Evolutionary conservation across 2,888 invertebrate genomes (phyloP), one percentile per base, ranked within the genome.

Genomic region (Hedya salicella): DNA sequence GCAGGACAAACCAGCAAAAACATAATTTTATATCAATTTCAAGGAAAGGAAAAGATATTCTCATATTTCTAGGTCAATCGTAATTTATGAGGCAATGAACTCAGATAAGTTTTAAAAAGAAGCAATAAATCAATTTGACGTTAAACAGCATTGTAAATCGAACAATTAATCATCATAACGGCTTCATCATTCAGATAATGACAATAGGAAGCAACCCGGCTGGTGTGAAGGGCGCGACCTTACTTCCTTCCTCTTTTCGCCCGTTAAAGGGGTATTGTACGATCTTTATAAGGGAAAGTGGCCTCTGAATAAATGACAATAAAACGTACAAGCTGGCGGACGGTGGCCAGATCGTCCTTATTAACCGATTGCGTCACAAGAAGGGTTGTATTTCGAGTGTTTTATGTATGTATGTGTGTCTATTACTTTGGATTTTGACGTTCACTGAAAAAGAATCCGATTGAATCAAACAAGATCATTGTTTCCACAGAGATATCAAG

Each of bases 141-240:
- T 21, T 30, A 16, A 32, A 32, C 6, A 36, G 46, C n/a, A 9
- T 50, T 19, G 36, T 60, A 13, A 52, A 36, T 53, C 17, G 48
- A 17, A 48, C 30, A 50, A 64, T 64, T 32, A 64, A 49, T 64
- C 63, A 64, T 11, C 56, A 21, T 42, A 50, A 50, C 42, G 25
- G 49, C 16, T 52, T 42, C 32, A 42, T 19, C 32, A 14, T 50
- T 13, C 9, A 21, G 42, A 17, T 53, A 25, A 54, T 48, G 14
- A 36, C 6, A 11, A 36, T 57, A 57, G 64, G 57, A 59, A 52
- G 57, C 44, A 25, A 39, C 42, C 25, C 19, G 30, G 46, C 25
- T 16, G 11, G 16, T n/a, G 63, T 50, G 36, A 64, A 64, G 64
- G 64, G 13, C 44, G 25, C 21, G 19, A 16, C 25, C 2, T 25